Evolutionary conservation across 2,113 vertebrate species (phyloP), one percentile per base, ranked within the genome.

Genomic region (Hippopotamus amphibius): DNA sequence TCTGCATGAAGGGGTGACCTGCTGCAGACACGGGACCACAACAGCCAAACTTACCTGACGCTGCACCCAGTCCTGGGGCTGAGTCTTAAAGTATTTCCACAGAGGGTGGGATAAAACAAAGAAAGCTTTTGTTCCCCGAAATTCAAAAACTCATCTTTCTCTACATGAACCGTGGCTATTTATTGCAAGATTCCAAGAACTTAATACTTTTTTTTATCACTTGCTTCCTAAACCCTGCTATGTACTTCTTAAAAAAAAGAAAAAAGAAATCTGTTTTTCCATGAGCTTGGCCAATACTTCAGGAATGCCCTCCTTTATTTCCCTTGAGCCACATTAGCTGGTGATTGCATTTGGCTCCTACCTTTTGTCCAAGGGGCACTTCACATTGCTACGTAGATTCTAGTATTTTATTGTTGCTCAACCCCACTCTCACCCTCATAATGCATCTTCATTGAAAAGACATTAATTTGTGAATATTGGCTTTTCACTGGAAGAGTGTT

Each of bases 161-260:
- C 66, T 96, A 15, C 19, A 55, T 76, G 68, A 93, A 65, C 88
- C 30, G 43, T 24, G 46, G 43, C 59, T 93, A 85, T 92, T 90
- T 95, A 79, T 82, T 96, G 30, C 50, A 94, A 93, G 85, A 96
- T 95, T 84, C 65, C 94, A 94, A 89, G 55, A 84, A 96, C 30
- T 94, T 80, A 89, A 94, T 66, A 81, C 11, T 33, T 57, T 95
- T 74, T 79, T 96, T 95, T 65, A 84, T 95, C 85, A 80, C 74
- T 90, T 77, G 72, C 22, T 87, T 68, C 30, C 30, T 85, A 82
- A 97, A 79, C 9, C 33, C 57, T 95, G 83, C 57, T 43, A 81
- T 82, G 33, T 8, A 41, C 28, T 66, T 24, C 65, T 83, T 46
- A 14, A 72, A 43, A 55, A 81, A 63, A 46, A 37, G 37, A 19